These are phyloP conservation scores for Caradrina clavipalpis DNA, from an alignment of 2,888 invertebrate genomes.

Conservation along the genomic window DNA sequence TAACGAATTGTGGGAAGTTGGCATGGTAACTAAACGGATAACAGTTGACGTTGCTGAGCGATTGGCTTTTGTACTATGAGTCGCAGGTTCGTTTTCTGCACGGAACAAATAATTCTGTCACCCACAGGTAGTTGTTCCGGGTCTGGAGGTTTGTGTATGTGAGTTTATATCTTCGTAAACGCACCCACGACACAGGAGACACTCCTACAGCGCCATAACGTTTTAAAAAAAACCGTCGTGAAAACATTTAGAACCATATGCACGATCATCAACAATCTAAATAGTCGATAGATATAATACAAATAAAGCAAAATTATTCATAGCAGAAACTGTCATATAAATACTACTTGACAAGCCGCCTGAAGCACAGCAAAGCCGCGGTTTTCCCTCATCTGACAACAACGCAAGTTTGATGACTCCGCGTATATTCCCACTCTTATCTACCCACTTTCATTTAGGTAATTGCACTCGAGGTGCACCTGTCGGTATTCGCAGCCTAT, in stretches of 20 bases:
- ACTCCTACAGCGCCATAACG: no score
- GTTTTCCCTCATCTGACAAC: conserved; percentile 40
- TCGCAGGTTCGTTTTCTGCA: no score
- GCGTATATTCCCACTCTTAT: conserved; percentile 29
- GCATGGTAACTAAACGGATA: background rate
- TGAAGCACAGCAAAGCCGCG: conserved; percentile 8
- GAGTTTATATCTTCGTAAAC: no score
- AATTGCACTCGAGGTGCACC: conserved; percentile 48
- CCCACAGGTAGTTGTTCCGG: no score
- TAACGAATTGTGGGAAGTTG: background rate
- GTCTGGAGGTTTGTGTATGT: no score
- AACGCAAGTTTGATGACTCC: conserved; percentile 47
- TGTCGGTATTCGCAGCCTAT: conserved; percentile 21
- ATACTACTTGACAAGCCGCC: conserved; percentile 3
- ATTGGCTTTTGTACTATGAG: no score
- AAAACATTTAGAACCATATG: background rate
- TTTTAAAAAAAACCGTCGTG: background rate
- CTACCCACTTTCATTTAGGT: conserved; percentile 56
- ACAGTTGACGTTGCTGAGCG: no score
- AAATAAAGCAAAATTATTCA: conserved; percentile 15
- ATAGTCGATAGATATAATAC: conserved; percentile 8
- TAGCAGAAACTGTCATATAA: conserved; percentile 13
- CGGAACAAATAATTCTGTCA: no score
- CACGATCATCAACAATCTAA: background rate
- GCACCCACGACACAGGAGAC: no score